Evolutionary conservation across 1,140 invertebrate genomes (phyloP).

Genomic region (Medauroidea extradentata): DNA sequence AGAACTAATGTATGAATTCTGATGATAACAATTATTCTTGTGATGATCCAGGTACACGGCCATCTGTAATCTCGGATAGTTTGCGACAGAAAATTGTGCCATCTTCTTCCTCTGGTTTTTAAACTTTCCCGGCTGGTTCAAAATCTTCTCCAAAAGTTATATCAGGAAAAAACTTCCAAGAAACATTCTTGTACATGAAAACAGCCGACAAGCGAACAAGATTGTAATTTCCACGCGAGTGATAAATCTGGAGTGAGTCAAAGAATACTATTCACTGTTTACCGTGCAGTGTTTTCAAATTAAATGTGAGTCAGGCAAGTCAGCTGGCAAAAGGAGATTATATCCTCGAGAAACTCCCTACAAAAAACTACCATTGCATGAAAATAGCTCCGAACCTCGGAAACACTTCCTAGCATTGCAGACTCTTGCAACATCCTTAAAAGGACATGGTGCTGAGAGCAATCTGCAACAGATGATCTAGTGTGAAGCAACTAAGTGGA

Average conservation of each 20-base stretch:
- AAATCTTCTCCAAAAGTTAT: background rate
- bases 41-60: too few species aligned
- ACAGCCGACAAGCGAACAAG: conserved; percentile 1
- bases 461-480: too few species aligned
- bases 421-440: too few species aligned
- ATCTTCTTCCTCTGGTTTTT: too few species aligned
- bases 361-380: conserved; percentile 3
- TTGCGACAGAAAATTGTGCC: too few species aligned
- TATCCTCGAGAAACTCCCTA: background rate
- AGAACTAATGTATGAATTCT: too few species aligned
- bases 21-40: too few species aligned
- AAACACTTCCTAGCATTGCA: background rate
- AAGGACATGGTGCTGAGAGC: too few species aligned
- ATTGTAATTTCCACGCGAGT: conserved; percentile 5
- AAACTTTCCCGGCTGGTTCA: too few species aligned
- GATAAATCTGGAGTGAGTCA: conserved; percentile 12
- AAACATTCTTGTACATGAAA: conserved; percentile 12
- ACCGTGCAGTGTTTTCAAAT: conserved; percentile 9
- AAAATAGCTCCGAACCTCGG: background rate
- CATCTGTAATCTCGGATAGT: too few species aligned
- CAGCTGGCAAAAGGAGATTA: conserved; percentile 5
- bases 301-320: conserved; percentile 6
- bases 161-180: conserved; percentile 7
- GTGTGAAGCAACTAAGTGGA: conserved; percentile 1
- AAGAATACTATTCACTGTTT: conserved; percentile 10